Conservation (phyloP, 2,113 vertebrate species). For the Meriones unguiculatus region DNA sequence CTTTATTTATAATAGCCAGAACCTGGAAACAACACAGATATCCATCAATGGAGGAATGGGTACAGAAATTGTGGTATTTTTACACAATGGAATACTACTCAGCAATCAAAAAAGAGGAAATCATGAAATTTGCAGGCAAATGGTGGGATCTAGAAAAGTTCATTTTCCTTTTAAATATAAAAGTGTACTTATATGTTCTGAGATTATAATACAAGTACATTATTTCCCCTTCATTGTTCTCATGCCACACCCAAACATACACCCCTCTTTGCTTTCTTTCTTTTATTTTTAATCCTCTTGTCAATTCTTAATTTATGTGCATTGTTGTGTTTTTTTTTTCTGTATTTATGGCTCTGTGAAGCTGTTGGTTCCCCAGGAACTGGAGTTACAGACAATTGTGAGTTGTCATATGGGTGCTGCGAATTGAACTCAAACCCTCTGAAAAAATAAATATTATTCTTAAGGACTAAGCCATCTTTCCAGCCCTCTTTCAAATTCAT, state of each 20-base stretch:
- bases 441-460: background rate
- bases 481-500: too few species aligned
- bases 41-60: too few species aligned
- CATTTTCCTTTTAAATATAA: background rate
- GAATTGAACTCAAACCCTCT: background rate
- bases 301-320: background rate
- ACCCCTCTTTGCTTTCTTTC: background rate
- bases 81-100: too few species aligned
- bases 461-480: background rate
- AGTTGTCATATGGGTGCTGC: background rate
- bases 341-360: background rate
- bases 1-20: too few species aligned
- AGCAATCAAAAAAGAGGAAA: too few species aligned
- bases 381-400: background rate
- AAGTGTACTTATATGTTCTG: background rate
- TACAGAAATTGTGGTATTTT: too few species aligned
- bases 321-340: background rate
- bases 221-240: background rate
- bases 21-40: too few species aligned
- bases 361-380: background rate
- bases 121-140: too few species aligned
- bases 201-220: too few species aligned
- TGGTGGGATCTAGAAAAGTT: too few species aligned
- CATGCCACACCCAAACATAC: background rate
- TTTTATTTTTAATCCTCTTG: background rate